Evolutionary conservation across 2,113 vertebrate genomes (phyloP).

Genomic region (Lucifuga dentata): DNA sequence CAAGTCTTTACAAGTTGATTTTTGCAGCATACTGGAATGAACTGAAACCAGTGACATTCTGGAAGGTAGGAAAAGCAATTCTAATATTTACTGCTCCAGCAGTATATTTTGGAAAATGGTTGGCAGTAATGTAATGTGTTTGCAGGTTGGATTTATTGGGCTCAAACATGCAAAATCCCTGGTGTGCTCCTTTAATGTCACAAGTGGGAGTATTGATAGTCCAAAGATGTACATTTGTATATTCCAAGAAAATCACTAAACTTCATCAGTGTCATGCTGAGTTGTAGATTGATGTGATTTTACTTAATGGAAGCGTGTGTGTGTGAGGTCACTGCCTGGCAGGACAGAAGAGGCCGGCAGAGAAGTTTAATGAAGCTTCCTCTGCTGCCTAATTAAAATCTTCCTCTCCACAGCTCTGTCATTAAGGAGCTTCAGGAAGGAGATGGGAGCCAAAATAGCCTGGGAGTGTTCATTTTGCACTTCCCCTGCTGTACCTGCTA

Average conservation of each 20-base stretch:
- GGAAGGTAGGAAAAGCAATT: too few relatives aligned
- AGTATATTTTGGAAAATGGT: too few relatives aligned
- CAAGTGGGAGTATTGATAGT: not conserved
- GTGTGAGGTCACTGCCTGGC: slow-evolving; percentile 54
- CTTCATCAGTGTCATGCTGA: slow-evolving; percentile 43
- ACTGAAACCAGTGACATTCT: too few relatives aligned
- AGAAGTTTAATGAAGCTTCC: slow-evolving; percentile 76
- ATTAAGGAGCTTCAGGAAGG: slow-evolving; percentile 64
- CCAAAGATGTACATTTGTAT: slow-evolving; percentile 14
- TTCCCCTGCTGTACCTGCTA: slow-evolving; percentile 28
- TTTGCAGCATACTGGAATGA: too few relatives aligned
- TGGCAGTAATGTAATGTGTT: too few relatives aligned
- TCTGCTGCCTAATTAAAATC: slow-evolving; percentile 74
- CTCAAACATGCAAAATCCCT: too few relatives aligned
- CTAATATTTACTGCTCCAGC: too few relatives aligned
- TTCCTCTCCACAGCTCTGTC: slow-evolving; percentile 58
- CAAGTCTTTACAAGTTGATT: too few relatives aligned
- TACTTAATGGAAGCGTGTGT: slow-evolving; percentile 54
- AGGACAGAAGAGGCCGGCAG: slow-evolving; percentile 56
- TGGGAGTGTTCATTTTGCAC: slow-evolving; percentile 47
- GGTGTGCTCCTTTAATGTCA: too few relatives aligned
- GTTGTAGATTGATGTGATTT: slow-evolving; percentile 46
- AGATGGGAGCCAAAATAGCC: slow-evolving; percentile 39
- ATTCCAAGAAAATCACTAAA: slow-evolving; percentile 17
- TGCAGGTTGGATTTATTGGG: too few relatives aligned